A percentile compares a stretch with the other conserved stretches of the same genome.
phyloP scores from a whole-genome alignment of 2,797 vertebrate species.

The Apodemus agrarius region DNA sequence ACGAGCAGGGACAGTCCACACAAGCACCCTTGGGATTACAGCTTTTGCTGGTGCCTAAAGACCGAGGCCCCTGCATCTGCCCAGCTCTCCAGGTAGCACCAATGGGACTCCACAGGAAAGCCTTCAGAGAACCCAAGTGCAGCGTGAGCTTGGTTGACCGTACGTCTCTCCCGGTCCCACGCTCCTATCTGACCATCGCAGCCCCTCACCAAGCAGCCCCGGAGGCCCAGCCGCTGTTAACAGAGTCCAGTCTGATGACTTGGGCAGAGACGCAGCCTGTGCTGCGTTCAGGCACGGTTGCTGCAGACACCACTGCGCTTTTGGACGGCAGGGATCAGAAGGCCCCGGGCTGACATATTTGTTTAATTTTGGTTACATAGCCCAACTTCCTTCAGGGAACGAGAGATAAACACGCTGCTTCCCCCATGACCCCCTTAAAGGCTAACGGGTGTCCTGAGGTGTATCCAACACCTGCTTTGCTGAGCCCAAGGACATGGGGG shows the following conservation, averaged over 20 bases:
- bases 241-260: neutral
- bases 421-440: neutral
- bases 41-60: neutral
- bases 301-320: slow-evolving; percentile 54
- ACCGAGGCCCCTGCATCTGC: neutral
- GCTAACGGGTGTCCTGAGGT: neutral
- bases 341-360: slow-evolving; percentile 46
- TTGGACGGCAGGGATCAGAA: slow-evolving; percentile 42
- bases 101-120: slow-evolving; percentile 36
- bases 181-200: neutral
- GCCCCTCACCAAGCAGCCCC: neutral
- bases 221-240: neutral
- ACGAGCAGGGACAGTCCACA: neutral
- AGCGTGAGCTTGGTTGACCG: neutral
- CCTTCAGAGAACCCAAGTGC: neutral
- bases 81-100: neutral
- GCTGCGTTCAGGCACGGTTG: slow-evolving; percentile 19
- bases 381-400: slow-evolving; percentile 78
- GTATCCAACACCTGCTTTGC: neutral
- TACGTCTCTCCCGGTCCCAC: neutral
- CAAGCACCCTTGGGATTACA: accelerated
- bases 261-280: neutral
- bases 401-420: slow-evolving; percentile 67
- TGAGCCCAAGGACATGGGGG: neutral
- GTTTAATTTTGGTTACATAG: slow-evolving; percentile 54